Evolutionary conservation across 2,113 vertebrate species (phyloP).

Genomic region (Puffinus mauretanicus): DNA sequence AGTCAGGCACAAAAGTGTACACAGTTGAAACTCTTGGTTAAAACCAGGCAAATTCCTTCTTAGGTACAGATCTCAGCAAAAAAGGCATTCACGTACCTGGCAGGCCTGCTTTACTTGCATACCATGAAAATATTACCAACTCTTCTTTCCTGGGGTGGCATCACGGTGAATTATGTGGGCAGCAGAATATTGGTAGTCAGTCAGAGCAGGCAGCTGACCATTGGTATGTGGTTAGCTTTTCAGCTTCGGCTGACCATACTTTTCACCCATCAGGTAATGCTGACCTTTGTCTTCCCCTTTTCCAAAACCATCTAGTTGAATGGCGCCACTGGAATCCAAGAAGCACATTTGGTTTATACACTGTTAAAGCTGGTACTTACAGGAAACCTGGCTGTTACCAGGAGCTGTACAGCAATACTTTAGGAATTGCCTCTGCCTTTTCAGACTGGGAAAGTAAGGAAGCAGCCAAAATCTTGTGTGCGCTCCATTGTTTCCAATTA

Average conservation of each 20-base stretch:
- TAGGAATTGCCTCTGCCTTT: neutral
- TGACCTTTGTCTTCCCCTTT: neutral
- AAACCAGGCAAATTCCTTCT: neutral
- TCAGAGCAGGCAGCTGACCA: neutral
- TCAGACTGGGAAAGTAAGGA: neutral
- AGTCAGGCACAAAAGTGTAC: neutral
- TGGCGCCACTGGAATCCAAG: neutral
- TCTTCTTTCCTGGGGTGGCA: neutral
- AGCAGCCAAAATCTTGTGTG: neutral
- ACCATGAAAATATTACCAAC: neutral
- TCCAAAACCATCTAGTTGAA: neutral
- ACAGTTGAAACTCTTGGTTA: neutral
- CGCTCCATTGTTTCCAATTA: neutral
- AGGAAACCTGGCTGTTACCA: neutral
- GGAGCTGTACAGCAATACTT: neutral
- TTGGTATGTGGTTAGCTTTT: neutral
- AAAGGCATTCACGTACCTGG: neutral
- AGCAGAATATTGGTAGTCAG: neutral
- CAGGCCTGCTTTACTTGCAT: neutral
- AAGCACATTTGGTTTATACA: neutral
- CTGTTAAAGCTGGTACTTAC: neutral
- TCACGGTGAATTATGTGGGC: neutral
- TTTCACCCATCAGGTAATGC: neutral
- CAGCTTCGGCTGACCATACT: neutral
- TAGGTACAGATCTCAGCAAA: neutral